A percentile compares a stretch with the other conserved stretches of the same genome.
phyloP scores from a whole-genome alignment of 2,888 invertebrate species.

The Ormyrus thymus region DNA sequence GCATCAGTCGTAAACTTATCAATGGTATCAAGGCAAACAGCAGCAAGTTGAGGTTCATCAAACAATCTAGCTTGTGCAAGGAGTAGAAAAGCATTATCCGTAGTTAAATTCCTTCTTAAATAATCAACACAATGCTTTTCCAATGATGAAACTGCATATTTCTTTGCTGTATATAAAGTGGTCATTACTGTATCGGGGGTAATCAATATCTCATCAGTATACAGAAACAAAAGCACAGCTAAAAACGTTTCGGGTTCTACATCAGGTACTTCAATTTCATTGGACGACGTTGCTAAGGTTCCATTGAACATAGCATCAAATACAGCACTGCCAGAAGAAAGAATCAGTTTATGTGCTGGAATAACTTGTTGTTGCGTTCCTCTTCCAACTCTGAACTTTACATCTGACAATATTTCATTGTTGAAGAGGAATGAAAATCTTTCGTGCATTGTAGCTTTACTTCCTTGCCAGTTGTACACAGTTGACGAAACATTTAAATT shows the following conservation, averaged over 20 bases:
- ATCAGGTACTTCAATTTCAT: constrained; percentile 87
- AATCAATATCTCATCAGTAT: constrained; percentile 89
- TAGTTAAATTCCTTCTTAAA: constrained; percentile 82
- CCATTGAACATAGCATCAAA: constrained; percentile 93
- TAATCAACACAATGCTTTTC: constrained; percentile 91
- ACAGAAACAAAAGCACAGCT: constrained; percentile 83
- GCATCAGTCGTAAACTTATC: constrained; percentile 90
- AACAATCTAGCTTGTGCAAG: constrained; percentile 87
- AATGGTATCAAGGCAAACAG: constrained; percentile 87
- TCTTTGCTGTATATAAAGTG: constrained; percentile 89
- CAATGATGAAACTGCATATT: constrained; percentile 89
- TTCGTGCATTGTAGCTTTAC: constrained; percentile 85
- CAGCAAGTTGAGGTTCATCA: constrained; percentile 89
- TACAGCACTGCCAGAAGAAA: constrained; percentile 89
- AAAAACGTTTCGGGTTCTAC: constrained; percentile 89
- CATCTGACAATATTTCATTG: constrained; percentile 82
- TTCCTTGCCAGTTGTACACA: constrained; percentile 83
- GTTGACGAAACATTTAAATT: constrained; percentile 58
- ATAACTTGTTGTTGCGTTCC: constrained; percentile 82
- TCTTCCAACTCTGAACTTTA: constrained; percentile 87
- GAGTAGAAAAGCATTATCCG: constrained; percentile 89
- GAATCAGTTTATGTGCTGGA: constrained; percentile 87
- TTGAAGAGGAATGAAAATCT: constrained; percentile 83
- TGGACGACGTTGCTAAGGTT: constrained; percentile 81
- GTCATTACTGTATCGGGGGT: constrained; percentile 92